Conservation (phyloP, 2,888 invertebrate genomes). For the Plebejus argus region DNA sequence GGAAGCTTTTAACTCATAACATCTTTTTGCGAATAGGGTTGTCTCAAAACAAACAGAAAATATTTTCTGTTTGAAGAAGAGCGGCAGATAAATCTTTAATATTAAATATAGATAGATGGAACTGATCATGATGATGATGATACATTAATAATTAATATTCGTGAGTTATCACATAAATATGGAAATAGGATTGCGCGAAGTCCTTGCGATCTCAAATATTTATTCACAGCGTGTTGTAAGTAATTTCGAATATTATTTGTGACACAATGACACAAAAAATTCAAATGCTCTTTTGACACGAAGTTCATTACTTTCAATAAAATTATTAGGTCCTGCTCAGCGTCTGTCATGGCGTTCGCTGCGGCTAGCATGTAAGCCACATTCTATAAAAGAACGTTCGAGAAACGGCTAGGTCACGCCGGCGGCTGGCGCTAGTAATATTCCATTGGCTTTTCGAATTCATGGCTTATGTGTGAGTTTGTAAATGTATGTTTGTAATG, state of each 20-base stretch:
- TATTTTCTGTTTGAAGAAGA: neutral
- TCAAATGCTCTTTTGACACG: neutral
- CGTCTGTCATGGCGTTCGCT: constrained; percentile 27
- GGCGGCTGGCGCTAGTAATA: constrained; percentile 56
- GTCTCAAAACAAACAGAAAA: neutral
- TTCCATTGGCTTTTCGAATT: constrained; percentile 67
- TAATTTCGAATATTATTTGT: neutral
- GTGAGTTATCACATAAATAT: constrained; percentile 40
- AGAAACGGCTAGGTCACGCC: constrained; percentile 51
- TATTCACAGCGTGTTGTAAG: constrained; percentile 23
- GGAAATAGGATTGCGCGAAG: constrained; percentile 56
- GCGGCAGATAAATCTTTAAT: neutral
- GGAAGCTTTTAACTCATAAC: neutral
- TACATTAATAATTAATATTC: neutral
- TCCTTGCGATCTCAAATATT: constrained; percentile 15
- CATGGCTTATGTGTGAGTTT: constrained; percentile 48
- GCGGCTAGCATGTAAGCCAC: constrained; percentile 38
- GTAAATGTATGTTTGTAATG: constrained; percentile 45
- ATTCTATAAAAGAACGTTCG: constrained; percentile 55
- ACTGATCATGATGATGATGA: neutral
- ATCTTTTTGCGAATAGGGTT: neutral
- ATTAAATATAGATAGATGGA: neutral
- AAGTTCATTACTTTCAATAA: constrained; percentile 12
- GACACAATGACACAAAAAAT: constrained; percentile 12
- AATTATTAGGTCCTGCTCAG: constrained; percentile 6